Evolutionary conservation across 2,888 invertebrate genomes (phyloP), one percentile per base, ranked within the genome.

Genomic region (Eupithecia subfuscata): DNA sequence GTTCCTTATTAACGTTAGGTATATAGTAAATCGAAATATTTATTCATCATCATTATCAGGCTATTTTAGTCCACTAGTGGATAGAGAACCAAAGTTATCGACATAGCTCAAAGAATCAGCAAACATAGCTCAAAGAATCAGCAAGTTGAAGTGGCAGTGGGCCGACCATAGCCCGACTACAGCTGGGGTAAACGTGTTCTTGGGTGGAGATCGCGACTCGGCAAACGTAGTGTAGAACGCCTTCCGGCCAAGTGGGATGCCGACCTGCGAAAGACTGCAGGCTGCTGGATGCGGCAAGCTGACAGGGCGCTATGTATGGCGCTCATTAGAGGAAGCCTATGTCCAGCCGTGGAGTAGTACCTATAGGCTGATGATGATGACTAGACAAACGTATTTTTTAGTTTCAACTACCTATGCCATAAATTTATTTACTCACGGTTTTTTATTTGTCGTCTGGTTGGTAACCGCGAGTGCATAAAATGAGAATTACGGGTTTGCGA

Each of bases 381-480:
- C 3, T 22, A 56, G n/a, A 18, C 18, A 52, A 7, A 30, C 30
- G 52, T 56, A 11, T 22, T 56, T 3, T n/a, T 56, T 22, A 22
- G 22, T 22, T 56, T 56, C 22, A 56, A 56, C 52, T 43, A 43
- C 8, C n/a, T 52, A 52, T 52, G n/a, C 52, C 22, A 11, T 56
- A 22, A 11, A 22, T 56, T 56, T 52, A 52, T 56, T 56, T 56
- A 56, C 34, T 67, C 9, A 11, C 34, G 37, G 22, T 67, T n/a
- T 40, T 67, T 67, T n/a, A 18, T 12, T 1, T 37, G 74, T 76
- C 75, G 80, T 75, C 79, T 78, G 78, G 77, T 79, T 78, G 78
- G 74, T 77, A 79, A 82, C 81, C 73, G 79, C 78, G 68, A 82
- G 71, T 80, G 69, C 77, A 79, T 85, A 80, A 84, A 84, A 78